These are phyloP conservation scores for Silvanus unidentatus DNA, from an alignment of 2,888 invertebrate species.

Conservation along the genomic window DNA sequence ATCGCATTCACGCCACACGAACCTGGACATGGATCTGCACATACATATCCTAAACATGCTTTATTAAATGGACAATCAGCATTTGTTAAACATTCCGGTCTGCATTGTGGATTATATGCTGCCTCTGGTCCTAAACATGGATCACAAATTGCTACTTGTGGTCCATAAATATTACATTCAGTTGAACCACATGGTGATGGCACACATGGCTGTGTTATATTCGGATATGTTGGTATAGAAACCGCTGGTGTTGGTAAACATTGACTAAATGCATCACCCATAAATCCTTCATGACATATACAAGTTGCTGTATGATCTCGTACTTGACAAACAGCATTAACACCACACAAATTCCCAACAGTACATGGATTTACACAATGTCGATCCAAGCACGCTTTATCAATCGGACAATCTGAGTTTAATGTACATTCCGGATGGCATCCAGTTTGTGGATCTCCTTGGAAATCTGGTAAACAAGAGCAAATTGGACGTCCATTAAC, in stretches of 20 bases:
- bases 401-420: conserved; percentile 72
- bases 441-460: conserved; percentile 72
- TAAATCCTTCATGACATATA: conserved; percentile 67
- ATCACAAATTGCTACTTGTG: conserved; percentile 73
- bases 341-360: conserved; percentile 66
- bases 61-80: conserved; percentile 74
- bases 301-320: conserved; percentile 80
- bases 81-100: conserved; percentile 76
- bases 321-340: conserved; percentile 73
- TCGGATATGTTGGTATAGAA: conserved; percentile 39
- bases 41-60: conserved; percentile 69
- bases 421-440: conserved; percentile 76
- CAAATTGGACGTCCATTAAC: conserved; percentile 66
- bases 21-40: conserved; percentile 73
- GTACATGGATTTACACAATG: conserved; percentile 71
- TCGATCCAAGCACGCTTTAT: conserved; percentile 69
- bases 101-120: conserved; percentile 65
- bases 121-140: conserved; percentile 66
- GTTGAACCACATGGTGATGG: conserved; percentile 72
- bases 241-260: conserved; percentile 53
- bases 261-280: conserved; percentile 74
- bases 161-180: conserved; percentile 64
- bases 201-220: conserved; percentile 58
- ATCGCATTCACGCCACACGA: conserved; percentile 70
- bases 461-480: conserved; percentile 67